Base-by-base conservation (phyloP, 2,888 invertebrate species). In the Sepiola atlantica region DNA sequence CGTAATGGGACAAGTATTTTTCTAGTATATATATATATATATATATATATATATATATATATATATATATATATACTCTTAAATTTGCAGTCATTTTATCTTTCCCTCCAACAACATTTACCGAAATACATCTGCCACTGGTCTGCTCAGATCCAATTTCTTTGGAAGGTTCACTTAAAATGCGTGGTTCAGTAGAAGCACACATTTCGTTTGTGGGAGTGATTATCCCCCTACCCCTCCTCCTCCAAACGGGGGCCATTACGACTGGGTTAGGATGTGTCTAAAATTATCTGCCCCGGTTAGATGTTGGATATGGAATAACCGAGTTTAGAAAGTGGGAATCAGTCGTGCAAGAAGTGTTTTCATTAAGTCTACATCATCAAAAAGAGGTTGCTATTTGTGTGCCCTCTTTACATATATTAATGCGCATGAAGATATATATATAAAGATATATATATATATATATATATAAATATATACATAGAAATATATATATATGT, bases 81-180 rank as follows among this genome's bases (percentile, higher is more conserved):
- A 32, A 77, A n/a, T 2, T 45, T 10, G 10, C 16, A 3, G 14
- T 4, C n/a, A n/a, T 61, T 77, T 77, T 77, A n/a, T 77, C 77
- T n/a, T 77, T 77, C n/a, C 28, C 77, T 77, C 77, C 77, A n/a
- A 77, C 77, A 77, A 77, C 77, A 32, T 77, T 45, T 77, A n/a
- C 77, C 32, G n/a, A 77, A 32, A 77, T 77, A 77, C 77, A 77
- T 77, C 77, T 77, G 77, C 77, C n/a, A 77, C 3, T 77, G 77
- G 77, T 77, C 77, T 12, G n/a, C 3, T 77, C n/a, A 32, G n/a
- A 77, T 77, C 32, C n/a, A 16, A n/a, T 77, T 77, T 77, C 77
- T 32, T 77, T 77, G n/a, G 77, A 77, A n/a, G 32, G 77, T 77
- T 77, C 77, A 77, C 77, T 77, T 77, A n/a, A 77, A 77, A 77